Conservation (phyloP, 2,888 invertebrate genomes). For the Quadriops clusia region DNA sequence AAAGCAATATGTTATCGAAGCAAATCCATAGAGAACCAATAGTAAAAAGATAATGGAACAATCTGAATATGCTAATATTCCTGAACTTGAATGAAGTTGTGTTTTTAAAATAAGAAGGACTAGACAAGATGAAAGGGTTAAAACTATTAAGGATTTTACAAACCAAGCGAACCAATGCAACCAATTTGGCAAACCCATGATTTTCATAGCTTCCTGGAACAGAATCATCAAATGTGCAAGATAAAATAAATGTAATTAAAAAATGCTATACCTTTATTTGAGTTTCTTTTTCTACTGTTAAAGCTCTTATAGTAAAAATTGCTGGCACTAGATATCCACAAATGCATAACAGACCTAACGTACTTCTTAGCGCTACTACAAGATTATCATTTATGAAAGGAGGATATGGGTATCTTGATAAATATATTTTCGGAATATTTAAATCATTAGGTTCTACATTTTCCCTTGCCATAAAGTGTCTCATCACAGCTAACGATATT, state of each 20-base stretch:
- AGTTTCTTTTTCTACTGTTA: constrained; percentile 64
- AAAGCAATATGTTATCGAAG: constrained; percentile 66
- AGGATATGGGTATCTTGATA: constrained; percentile 65
- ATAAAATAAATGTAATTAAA: too few relatives aligned
- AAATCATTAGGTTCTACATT: background rate
- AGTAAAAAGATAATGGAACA: constrained; percentile 57
- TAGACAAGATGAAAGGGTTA: constrained; percentile 45
- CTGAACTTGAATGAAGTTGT: constrained; percentile 31
- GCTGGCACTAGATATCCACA: constrained; percentile 73
- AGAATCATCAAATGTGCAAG: too few relatives aligned
- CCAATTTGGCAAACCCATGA: constrained; percentile 77
- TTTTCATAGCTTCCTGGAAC: constrained; percentile 87
- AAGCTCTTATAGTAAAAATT: constrained; percentile 61
- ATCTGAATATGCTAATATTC: constrained; percentile 58
- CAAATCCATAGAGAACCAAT: constrained; percentile 55
- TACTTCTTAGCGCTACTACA: constrained; percentile 51
- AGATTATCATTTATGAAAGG: constrained; percentile 51
- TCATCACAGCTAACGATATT: constrained; percentile 18
- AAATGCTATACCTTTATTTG: too few relatives aligned
- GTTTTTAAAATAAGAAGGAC: constrained; percentile 41
- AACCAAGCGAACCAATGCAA: constrained; percentile 81
- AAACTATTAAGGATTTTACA: constrained; percentile 55
- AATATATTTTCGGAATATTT: constrained; percentile 30
- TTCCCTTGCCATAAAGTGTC: background rate
- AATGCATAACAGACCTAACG: constrained; percentile 62